Evolutionary conservation across 1,140 invertebrate species (phyloP).

Genomic region (Coenobita brevimanus): DNA sequence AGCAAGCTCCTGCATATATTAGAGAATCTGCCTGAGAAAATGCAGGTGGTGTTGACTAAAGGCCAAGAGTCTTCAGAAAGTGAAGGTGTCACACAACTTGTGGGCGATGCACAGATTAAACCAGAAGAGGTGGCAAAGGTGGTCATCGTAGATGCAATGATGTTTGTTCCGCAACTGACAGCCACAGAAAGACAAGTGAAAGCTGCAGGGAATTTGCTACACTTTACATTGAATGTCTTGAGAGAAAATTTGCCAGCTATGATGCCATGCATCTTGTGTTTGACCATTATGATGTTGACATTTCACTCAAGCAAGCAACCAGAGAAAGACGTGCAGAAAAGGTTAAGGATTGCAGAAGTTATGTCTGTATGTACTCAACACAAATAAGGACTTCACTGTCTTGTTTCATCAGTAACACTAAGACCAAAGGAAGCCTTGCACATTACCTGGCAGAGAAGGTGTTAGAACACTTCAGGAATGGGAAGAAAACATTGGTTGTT

Average conservation of each 20-base stretch:
- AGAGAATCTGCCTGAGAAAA: not conserved
- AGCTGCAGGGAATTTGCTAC: too few species aligned
- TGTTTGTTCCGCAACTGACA: too few species aligned
- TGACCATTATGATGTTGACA: not conserved
- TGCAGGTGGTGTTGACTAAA: too few species aligned
- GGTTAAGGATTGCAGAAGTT: not conserved
- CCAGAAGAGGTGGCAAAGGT: too few species aligned
- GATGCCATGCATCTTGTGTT: not conserved
- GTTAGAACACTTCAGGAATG: not conserved
- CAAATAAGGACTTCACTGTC: not conserved
- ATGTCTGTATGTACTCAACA: not conserved
- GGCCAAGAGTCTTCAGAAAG: too few species aligned
- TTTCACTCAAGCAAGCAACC: not conserved
- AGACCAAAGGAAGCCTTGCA: not conserved
- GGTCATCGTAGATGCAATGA: too few species aligned
- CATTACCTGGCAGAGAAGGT: not conserved
- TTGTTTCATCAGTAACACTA: not conserved
- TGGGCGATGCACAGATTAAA: too few species aligned
- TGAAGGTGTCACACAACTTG: too few species aligned
- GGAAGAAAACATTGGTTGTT: not conserved
- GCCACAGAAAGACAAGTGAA: too few species aligned
- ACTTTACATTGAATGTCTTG: not conserved
- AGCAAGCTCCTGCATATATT: not conserved
- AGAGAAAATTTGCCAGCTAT: not conserved
- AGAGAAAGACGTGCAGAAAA: not conserved